Evolutionary conservation across 2,888 invertebrate species (phyloP), one percentile per base, ranked within the genome.

Genomic region (Mythimna pallens): DNA sequence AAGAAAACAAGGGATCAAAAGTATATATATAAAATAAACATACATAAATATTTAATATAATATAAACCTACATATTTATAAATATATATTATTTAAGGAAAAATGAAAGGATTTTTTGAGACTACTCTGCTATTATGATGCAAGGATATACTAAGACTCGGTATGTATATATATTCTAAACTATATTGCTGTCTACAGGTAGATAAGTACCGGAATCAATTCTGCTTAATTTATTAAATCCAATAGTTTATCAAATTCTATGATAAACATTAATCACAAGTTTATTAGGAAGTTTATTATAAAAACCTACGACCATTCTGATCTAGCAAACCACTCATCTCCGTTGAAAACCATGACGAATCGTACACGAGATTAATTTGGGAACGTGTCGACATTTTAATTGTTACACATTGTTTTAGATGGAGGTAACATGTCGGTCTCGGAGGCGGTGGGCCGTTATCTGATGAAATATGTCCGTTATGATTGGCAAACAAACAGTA

Each of bases 401-500:
- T 94, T 94, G 94, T 93, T 92, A 89, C 91, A 92, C 93, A 93
- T 95, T 95, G 95, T 95, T 95, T 95, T 94, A 94, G 93, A 95
- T 94, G 90, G 92, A 90, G 78, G 91, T 94, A 94, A 94, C 93
- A 93, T 94, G 95, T 90, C 84, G 92, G 90, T 94, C 94, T 90
- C 84, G 92, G 90, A 93, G 94, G 93, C 90, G 92, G 92, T 84
- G 90, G 89, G 93, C 96, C 95, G 96, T 96, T 96, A 96, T 95
- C 95, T 94, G 96, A 96, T 96, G 96, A 96, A 94, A 94, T 95
- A 96, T 96, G 95, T 96, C 96, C 96, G 96, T 96, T 96, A 96
- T 96, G 96, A 96, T 96, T 96, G 96, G 95, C 96, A 93, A 96
- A 95, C 96, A 96, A 96, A 96, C 96, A 96, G 95, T 96, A 96